phyloP scores from a whole-genome alignment of 2,797 vertebrate genomes.

The Pogoniulus pusillus region DNA sequence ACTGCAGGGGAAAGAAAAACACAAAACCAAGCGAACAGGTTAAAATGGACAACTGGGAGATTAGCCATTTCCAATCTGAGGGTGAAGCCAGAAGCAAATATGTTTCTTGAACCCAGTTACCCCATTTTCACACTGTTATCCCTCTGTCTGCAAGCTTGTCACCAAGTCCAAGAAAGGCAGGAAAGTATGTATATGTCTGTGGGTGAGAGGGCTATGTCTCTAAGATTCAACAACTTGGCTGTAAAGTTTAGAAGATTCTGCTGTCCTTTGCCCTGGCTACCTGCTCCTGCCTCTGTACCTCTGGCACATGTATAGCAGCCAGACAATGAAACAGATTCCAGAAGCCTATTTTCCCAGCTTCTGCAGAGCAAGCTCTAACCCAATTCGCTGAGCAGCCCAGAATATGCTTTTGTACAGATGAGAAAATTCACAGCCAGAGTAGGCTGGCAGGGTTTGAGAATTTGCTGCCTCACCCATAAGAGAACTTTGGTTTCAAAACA shows the following conservation, averaged over 20 bases:
- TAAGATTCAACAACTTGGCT: neutral
- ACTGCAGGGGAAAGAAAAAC: neutral
- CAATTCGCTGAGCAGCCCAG: neutral
- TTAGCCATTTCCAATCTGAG: neutral
- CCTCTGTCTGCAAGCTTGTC: neutral
- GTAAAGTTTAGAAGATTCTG: neutral
- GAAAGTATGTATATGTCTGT: neutral
- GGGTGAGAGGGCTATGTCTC: neutral
- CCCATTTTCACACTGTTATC: neutral
- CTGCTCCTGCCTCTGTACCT: neutral
- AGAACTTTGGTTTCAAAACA: neutral
- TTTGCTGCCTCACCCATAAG: neutral
- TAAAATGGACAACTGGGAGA: neutral
- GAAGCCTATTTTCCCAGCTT: neutral
- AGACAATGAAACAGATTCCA: neutral
- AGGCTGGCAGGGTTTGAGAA: neutral
- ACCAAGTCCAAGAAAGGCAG: neutral
- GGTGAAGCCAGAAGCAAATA: neutral
- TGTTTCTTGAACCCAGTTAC: neutral
- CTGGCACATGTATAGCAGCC: neutral
- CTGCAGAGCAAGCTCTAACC: neutral
- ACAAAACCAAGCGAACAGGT: neutral
- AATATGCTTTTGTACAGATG: neutral
- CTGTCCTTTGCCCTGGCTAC: neutral
- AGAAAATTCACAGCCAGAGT: neutral